Base-by-base conservation (phyloP, 2,888 invertebrate genomes). In the Ophion ventricosus region DNA sequence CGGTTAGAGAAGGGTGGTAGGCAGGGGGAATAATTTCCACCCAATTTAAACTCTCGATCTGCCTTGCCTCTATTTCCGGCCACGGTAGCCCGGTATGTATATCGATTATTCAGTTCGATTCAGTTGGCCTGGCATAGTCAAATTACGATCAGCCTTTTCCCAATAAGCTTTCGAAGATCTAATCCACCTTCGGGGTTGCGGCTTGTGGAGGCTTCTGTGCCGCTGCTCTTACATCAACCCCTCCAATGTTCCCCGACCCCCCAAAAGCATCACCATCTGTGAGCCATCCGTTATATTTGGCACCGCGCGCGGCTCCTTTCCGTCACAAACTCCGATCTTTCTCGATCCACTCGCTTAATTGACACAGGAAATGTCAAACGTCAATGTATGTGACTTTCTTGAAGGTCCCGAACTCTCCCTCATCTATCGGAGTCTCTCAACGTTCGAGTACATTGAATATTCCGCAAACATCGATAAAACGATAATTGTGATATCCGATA, bases 71-170 rank as follows among this genome's bases (percentile, higher is more conserved):
- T 89, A 89, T 91, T 92, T 91, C 90, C 90, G 87, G 86, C 72
- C 66, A 56, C 69, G 74, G 54, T 73, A 67, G 20, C 23, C 17
- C 61, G 26, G 86, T 87, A 86, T 86, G 88, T 87, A 85, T 90
- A 92, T 92, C 91, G 91, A 92, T 91, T 92, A 91, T 92, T 92
- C 91, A 87, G 87, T 87, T 87, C 84, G 84, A 91, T 92, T 92
- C 91, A 87, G 87, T 87, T 87, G 85, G 84, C 82, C 70, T 84
- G 85, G 85, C 88, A 85, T 90, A 91, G 91, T 90, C 89, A 89
- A 91, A 91, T 92, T 91, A 90, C 88, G 84, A 87, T 87, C 86
- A 87, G 86, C 87, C 86, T 87, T 90, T 87, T 83, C 84, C 85
- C 87, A 84, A 90, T 89, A 88, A 89, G 89, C 86, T 73, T 75